Evolutionary conservation across 2,113 vertebrate genomes (phyloP).

Genomic region (Cyprinodon variegatus): DNA sequence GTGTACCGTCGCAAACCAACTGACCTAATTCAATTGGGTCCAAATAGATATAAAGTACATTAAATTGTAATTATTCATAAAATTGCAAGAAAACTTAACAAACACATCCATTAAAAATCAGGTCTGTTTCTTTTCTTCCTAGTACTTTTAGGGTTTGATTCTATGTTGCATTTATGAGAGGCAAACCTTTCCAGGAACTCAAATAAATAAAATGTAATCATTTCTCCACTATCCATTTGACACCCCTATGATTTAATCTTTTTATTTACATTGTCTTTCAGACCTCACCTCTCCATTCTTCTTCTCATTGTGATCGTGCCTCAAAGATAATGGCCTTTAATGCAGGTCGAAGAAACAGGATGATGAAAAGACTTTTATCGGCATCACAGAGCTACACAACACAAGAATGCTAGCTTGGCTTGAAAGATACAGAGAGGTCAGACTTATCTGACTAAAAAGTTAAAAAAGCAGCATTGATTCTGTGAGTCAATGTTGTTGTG

Average conservation of each 20-base stretch:
- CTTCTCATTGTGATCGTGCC: constrained; percentile 22
- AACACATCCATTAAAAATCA: background rate
- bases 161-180: background rate
- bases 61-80: background rate
- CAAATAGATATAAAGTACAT: background rate
- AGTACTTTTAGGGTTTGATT: background rate
- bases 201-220: background rate
- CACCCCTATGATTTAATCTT: background rate
- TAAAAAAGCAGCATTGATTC: background rate
- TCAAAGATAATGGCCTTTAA: constrained; percentile 41
- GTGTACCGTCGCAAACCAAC: background rate
- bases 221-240: background rate
- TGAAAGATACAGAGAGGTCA: constrained; percentile 26
- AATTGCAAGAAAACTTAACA: background rate
- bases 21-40: background rate
- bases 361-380: constrained; percentile 42
- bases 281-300: background rate
- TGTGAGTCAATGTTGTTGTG: background rate
- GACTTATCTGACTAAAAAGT: constrained; percentile 2
- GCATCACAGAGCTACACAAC: constrained; percentile 17
- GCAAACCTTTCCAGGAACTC: background rate
- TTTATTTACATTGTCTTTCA: constrained; percentile 24
- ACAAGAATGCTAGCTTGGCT: constrained; percentile 35
- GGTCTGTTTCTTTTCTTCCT: background rate
- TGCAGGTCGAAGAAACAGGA: constrained; percentile 32